Base-by-base conservation (phyloP, 2,113 vertebrate genomes). In the Paradoxurus hermaphroditus region DNA sequence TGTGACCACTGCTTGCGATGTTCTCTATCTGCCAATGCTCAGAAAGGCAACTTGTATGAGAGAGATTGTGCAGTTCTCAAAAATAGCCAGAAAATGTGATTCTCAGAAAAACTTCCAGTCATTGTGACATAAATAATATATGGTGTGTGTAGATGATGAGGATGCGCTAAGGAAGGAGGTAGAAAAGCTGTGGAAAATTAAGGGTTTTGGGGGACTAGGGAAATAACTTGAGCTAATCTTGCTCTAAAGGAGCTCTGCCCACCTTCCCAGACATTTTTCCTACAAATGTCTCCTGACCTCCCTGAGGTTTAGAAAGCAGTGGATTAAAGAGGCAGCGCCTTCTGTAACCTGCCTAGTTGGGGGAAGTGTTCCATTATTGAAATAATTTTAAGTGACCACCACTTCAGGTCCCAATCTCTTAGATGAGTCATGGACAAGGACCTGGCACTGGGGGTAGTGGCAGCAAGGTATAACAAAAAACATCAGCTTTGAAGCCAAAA, bases 81-180 rank as follows among this genome's bases (percentile, higher is more conserved):
- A 91, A 73, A 65, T 36, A 34, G 67, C 39, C 59, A 25, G 91
- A 41, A 94, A 95, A 86, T 84, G 36, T 77, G 94, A 81, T 84
- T 87, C 83, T 94, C 78, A 81, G 75, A 77, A 94, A 94, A 68
- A 68, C 16, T 88, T 51, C 25, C 81, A 72, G 91, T 90, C 63
- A 51, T 1, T 6, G 49, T 4, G 46, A 88, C 87, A 94, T 82
- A 92, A 81, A 84, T 82, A 90, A 67, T 75, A 73, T 16, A 49
- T 34, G 75, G 36, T 82, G 15, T 10, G 4, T 82, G 11, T 31
- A 56, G 36, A 70, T 29, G 51, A 90, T 72, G 34, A 78, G 27
- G 39, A 29, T 59, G 63, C 86, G 83, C 49, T 27, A 82, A 65
- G 56, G 86, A 75, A 72, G 34, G 36, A 87, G n/a, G 29, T 31